These are phyloP conservation scores for Syngnathus rostellatus DNA, from an alignment of 2,797 vertebrate genomes.

Conservation along the genomic window DNA sequence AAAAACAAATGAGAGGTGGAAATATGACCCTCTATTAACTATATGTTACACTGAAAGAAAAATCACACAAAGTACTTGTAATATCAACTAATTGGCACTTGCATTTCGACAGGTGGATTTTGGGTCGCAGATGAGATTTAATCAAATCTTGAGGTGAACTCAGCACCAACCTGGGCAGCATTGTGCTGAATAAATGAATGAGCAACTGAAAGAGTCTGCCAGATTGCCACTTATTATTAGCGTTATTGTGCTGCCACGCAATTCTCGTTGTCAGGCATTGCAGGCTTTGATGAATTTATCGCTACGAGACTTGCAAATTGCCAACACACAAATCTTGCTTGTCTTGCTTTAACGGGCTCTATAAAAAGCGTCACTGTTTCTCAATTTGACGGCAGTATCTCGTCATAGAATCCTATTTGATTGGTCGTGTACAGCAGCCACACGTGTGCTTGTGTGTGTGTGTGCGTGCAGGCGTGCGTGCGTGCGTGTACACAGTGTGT, in stretches of 20 bases:
- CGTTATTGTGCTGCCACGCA: conserved; percentile 1
- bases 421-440: conserved; percentile 10
- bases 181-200: conserved; percentile 1
- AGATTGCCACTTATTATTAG: conserved; percentile 12
- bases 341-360: conserved; percentile 4
- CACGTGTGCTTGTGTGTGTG: conserved; percentile 7
- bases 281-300: conserved; percentile 8
- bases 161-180: neutral
- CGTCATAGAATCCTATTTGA: conserved; percentile 4
- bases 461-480: conserved; percentile 6
- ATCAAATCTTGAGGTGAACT: neutral
- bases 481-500: conserved; percentile 6
- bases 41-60: neutral
- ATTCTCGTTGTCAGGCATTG: conserved; percentile 4
- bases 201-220: conserved; percentile 2
- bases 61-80: neutral
- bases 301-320: neutral
- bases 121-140: neutral
- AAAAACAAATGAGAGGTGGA: neutral
- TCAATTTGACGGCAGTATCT: conserved; percentile 6
- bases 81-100: no score
- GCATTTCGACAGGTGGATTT: neutral
- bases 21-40: neutral
- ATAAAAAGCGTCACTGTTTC: neutral
- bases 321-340: conserved; percentile 2